Percentiles rank a stretch among this genome's conserved stretches.
Conservation (phyloP, 2,888 invertebrate species). For the Psococerastis gibbosa region DNA sequence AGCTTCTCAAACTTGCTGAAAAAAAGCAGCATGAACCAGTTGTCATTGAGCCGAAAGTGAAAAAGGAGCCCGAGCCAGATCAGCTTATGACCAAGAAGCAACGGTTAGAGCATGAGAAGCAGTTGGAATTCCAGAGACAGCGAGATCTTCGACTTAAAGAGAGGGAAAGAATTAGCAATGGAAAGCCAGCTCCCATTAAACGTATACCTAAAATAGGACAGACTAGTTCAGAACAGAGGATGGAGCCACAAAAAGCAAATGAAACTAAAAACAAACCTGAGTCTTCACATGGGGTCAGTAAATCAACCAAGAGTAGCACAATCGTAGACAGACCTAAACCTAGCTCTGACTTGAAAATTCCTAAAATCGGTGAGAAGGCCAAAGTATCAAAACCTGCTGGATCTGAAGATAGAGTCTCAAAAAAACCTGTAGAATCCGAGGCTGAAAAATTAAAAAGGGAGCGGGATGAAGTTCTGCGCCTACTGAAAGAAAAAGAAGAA, state of each 20-base stretch:
- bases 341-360: not conserved
- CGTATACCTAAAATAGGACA: conserved; percentile 6
- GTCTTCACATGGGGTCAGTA: not conserved
- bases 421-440: conserved; percentile 11
- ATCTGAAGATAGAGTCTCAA: conserved; percentile 9
- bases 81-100: conserved; percentile 65
- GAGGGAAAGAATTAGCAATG: not conserved
- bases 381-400: not conserved
- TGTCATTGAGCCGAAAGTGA: conserved; percentile 33
- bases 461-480: conserved; percentile 22
- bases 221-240: not conserved
- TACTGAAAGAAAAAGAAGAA: conserved; percentile 11
- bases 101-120: conserved; percentile 50
- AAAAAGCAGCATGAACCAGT: conserved; percentile 67
- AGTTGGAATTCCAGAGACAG: conserved; percentile 42
- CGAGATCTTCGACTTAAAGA: conserved; percentile 24
- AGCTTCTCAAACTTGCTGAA: conserved; percentile 61
- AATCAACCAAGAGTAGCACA: not conserved
- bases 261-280: not conserved
- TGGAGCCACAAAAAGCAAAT: conserved; percentile 13
- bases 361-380: not conserved
- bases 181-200: not conserved
- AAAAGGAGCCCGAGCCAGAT: conserved; percentile 39
- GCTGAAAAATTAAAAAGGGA: conserved; percentile 28
- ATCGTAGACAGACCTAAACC: not conserved